Evolutionary conservation across 2,113 vertebrate genomes (phyloP), one percentile per base, ranked within the genome.

Genomic region (Barnardius zonarius): DNA sequence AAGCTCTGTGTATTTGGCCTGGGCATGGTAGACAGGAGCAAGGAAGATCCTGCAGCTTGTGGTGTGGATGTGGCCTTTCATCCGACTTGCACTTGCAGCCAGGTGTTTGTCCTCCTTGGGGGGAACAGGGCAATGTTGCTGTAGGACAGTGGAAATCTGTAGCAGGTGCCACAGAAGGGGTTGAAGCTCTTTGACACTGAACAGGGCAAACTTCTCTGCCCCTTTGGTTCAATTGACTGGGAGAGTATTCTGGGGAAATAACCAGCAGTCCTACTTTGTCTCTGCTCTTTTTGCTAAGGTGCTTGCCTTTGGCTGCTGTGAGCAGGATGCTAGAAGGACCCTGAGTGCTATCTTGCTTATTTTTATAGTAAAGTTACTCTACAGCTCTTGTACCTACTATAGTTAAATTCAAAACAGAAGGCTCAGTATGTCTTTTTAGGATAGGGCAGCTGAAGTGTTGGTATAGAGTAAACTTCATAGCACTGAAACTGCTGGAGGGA

Each of bases 151-250:
- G 39, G 12, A 70, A 41, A 7, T 46, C 74, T 79, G 15, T 48
- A 39, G 52, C 1, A 5, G 51, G 12, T 70, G 13, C 31, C 19
- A 16, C 1, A 4, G 35, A 15, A 12, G 24, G 51, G 4, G 5
- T 24, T 44, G 79, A 55, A 75, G 35, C 46, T 64, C 27, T 72
- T 82, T 49, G 35, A 15, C 31, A 2, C 54, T 57, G 33, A 31
- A 12, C 8, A 11, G 33, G 4, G 11, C 48, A n/a, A 41, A 30
- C 19, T 91, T 81, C 41, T 84, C n/a, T 83, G 68, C 17, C 7
- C 15, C 46, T 63, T 62, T 43, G 10, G 17, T 54, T 62, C 55
- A 31, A 0, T 30, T 77, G 52, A 18, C 25, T 23, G 23, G 18
- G 16, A 33, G 51, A 35, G 33, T 31, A 2, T 52, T 35, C 27